Evolutionary conservation across 2,888 invertebrate genomes (phyloP), one percentile per base, ranked within the genome.

Genomic region (Hydroisotoma schaefferi): DNA sequence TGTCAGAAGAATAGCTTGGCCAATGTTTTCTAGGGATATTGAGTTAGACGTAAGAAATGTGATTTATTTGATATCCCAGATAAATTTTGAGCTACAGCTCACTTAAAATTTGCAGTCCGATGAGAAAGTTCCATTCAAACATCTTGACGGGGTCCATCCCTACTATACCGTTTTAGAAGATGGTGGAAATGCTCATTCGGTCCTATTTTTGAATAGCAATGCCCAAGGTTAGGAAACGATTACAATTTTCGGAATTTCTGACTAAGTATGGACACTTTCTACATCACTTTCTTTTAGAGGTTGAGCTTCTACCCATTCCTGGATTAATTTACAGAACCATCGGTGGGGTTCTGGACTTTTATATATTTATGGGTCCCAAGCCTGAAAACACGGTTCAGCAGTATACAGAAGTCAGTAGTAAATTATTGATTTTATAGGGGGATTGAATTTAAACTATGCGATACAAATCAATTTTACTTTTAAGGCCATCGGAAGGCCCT

Each of bases 341-440:
- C 38, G 92, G 92, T 10, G 93, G 93, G 0, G 80, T 90, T 8
- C 78, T 94, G 1, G 86, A 90, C 75, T 83, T 93, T 61, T 87
- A 85, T 75, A 79, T 91, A 63, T 84, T 91, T 74, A 71, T 87
- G 73, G 93, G 92, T 0, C 87, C 90, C 0, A 79, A 83, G 0
- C 90, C 93, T 0, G 74, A 78, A 12, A 82, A 84, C 22, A 87
- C 87, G 12, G 77, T 84, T 0, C 75, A 78, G 25, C 87, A 88
- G 75, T 88, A 87, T 74, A 82, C 85, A 0, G 80, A 81, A 59
- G 74, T 87, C 54, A 4, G 53, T 46, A 5, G 22, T 28, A 26
- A 26, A 33, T 33, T 33, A 33, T 10, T 33, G 33, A 15, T 33
- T 10, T 10, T 10, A 10, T 33, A 33, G 33, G 33, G 33, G 8